Base-by-base conservation (phyloP, 1,140 invertebrate genomes). In the Bombus impatiens region DNA sequence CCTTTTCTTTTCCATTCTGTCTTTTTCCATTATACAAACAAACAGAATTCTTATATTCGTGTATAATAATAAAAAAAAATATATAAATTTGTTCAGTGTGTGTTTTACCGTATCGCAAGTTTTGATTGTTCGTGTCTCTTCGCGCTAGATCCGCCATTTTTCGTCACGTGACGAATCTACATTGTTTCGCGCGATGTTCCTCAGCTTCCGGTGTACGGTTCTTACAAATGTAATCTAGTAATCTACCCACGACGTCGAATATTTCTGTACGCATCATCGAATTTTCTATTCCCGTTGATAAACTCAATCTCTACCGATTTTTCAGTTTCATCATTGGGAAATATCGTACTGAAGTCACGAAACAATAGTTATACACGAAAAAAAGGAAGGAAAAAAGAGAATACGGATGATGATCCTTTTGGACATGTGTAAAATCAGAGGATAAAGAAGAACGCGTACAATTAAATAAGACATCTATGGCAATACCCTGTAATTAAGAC, bases 401-500 rank as follows among this genome's bases (percentile, higher is more conserved):
- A 77, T 35, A 28, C 35, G 25, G 25, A n/a, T 37, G n/a, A 3
- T 6, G 32, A 57, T 25, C 12, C 2, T 57, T 37, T 2, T 13
- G 28, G 28, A 22, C 13, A 25, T 5, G 12, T 32, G 42, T 47
- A 47, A 74, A 74, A 74, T 74, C 71, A 74, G 53, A n/a, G 35
- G 35, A 59, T 28, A 59, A 37, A 37, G 13, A 59, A 28, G 32
- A 35, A 59, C 6, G n/a, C 59, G 53, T 59, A 59, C 53, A 77
- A 53, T 77, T 78, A 78, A 67, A 42, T 78, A 67, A 78, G 76
- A 78, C 76, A 67, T 4, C 62, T 78, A 78, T 42, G 59, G 76
- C 59, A 67, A 78, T 65, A 44, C 62, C 59, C 76, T 65, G 57
- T 78, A 67, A 70, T 71, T 68, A 68, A 47, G 37, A 79, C 78